Evolutionary conservation across 2,113 vertebrate species (phyloP).

Genomic region (Electrona antarctica): DNA sequence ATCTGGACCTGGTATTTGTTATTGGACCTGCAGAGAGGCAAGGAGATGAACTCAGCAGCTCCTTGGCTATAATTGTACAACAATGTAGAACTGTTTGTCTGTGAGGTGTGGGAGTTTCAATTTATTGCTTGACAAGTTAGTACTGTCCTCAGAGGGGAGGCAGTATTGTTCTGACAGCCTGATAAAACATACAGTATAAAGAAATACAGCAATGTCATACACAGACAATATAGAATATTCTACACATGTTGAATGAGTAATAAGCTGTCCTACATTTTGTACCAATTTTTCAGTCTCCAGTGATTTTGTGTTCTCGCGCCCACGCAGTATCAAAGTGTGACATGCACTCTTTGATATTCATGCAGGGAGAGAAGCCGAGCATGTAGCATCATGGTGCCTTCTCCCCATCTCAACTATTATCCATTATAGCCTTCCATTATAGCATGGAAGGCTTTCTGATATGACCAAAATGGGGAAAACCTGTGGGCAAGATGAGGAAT

Average conservation of each 20-base stretch:
- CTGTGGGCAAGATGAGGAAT: slow-evolving; percentile 33
- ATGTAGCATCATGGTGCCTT: slow-evolving; percentile 55
- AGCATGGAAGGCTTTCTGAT: slow-evolving; percentile 51
- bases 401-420: slow-evolving; percentile 53
- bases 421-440: neutral
- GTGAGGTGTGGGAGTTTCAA: neutral
- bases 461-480: slow-evolving; percentile 45
- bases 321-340: slow-evolving; percentile 69
- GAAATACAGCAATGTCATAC: slow-evolving; percentile 1
- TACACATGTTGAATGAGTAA: slow-evolving; percentile 8
- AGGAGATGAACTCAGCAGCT: slow-evolving; percentile 4
- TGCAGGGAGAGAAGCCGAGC: slow-evolving; percentile 61
- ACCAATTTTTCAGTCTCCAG: neutral
- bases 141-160: neutral
- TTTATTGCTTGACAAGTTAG: slow-evolving; percentile 32
- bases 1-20: slow-evolving; percentile 48
- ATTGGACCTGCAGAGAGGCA: slow-evolving; percentile 22
- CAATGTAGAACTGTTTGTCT: slow-evolving; percentile 4
- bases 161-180: slow-evolving; percentile 19
- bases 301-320: slow-evolving; percentile 12
- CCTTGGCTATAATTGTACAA: slow-evolving; percentile 25
- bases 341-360: slow-evolving; percentile 71
- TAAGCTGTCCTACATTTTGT: too few species aligned
- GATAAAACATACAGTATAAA: slow-evolving; percentile 36
- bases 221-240: slow-evolving; percentile 4